Conservation (phyloP, 1,140 invertebrate genomes). For the Babylonia areolata region DNA sequence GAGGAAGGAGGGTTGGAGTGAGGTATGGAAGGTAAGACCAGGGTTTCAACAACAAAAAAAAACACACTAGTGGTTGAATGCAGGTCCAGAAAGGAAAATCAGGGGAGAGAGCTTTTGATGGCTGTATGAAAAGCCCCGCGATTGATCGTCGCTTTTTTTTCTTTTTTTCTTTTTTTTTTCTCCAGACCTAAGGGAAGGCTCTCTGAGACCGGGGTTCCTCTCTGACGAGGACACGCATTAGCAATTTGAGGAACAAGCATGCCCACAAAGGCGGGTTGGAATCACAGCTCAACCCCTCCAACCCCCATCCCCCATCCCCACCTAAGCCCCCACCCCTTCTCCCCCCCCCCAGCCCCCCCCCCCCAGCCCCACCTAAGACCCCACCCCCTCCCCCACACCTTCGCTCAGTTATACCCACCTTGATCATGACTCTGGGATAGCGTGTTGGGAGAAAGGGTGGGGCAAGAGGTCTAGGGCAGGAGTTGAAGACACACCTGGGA, state of each 20-base stretch:
- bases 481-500: too few species aligned
- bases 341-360: too few species aligned
- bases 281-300: too few species aligned
- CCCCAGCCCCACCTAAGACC: neutral
- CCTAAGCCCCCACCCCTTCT: too few species aligned
- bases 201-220: neutral
- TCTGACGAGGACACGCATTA: neutral
- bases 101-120: neutral
- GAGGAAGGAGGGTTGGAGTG: neutral
- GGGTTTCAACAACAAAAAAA: neutral
- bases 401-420: neutral
- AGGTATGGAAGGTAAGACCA: neutral
- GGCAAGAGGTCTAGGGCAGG: too few species aligned
- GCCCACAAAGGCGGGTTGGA: neutral
- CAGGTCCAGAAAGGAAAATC: neutral
- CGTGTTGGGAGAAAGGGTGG: too few species aligned
- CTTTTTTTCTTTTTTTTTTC: too few species aligned
- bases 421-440: neutral
- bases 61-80: neutral
- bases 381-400: neutral
- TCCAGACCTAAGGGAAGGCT: neutral
- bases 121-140: neutral
- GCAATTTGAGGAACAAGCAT: conserved; percentile 2
- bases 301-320: too few species aligned
- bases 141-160: neutral